Conservation (phyloP, 2,113 vertebrate species). For the Pelusios castaneus region DNA sequence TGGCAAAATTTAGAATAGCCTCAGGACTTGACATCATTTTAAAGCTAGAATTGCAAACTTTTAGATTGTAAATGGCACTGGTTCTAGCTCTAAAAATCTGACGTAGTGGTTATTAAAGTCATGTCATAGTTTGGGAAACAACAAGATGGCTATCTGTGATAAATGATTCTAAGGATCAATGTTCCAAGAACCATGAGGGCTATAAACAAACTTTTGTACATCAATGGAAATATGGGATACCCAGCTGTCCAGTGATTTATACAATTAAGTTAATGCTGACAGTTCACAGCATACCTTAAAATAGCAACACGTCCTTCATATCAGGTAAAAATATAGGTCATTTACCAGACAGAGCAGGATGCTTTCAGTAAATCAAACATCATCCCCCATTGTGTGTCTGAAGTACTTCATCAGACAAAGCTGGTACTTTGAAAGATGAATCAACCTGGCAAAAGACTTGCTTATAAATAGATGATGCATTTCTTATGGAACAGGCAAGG, state of each 20-base stretch:
- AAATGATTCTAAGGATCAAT: not conserved
- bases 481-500: not conserved
- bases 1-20: not conserved
- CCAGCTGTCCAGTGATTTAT: not conserved
- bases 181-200: not conserved
- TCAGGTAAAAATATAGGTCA: not conserved
- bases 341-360: not conserved
- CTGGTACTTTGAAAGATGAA: not conserved
- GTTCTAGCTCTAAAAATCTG: not conserved
- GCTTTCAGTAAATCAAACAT: not conserved
- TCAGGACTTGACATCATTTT: not conserved
- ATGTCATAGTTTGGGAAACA: not conserved
- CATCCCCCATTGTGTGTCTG: not conserved
- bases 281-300: not conserved
- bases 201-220: not conserved
- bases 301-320: not conserved
- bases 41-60: not conserved
- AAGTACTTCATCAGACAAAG: not conserved
- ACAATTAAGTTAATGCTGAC: not conserved
- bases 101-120: not conserved
- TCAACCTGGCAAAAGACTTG: not conserved
- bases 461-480: not conserved
- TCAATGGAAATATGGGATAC: not conserved
- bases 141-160: not conserved
- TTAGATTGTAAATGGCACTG: not conserved